A percentile compares a stretch with the other conserved stretches of the same genome.
phyloP scores from a whole-genome alignment of 2,888 invertebrate species.

The Amblyteles armatorius region DNA sequence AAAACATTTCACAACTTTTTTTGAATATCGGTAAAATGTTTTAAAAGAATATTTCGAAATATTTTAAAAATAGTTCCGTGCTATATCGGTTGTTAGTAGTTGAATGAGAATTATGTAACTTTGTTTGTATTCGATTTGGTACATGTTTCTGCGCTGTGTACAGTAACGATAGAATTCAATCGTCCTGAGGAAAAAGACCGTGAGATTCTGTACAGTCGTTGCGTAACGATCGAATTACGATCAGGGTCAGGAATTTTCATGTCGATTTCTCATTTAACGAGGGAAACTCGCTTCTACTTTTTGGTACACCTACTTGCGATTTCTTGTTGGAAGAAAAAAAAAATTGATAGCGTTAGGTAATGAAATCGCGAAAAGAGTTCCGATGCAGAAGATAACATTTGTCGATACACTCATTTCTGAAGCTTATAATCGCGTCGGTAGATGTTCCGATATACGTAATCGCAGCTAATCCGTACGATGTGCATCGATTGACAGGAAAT shows the following conservation, averaged over 20 bases:
- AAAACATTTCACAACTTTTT: too few relatives aligned
- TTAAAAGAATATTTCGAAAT: too few relatives aligned
- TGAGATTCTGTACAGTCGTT: background rate
- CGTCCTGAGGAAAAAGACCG: conserved; percentile 12
- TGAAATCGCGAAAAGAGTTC: conserved; percentile 1
- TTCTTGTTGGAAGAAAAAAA: background rate
- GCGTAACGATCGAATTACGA: conserved; percentile 37
- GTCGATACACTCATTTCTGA: background rate
- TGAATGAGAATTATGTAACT: conserved; percentile 10
- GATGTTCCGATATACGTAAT: background rate
- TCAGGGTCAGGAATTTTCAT: conserved; percentile 19
- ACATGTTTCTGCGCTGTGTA: background rate
- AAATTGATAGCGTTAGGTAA: background rate
- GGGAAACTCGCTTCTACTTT: background rate
- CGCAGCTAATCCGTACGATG: background rate
- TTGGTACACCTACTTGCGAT: background rate
- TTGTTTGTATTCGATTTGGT: background rate
- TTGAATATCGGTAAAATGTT: too few relatives aligned
- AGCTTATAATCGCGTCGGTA: background rate
- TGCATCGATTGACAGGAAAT: too few relatives aligned
- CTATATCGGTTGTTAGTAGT: background rate
- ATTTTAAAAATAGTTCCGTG: too few relatives aligned
- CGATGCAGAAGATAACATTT: background rate
- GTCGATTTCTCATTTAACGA: conserved; percentile 15
- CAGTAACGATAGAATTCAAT: conserved; percentile 12